Percentiles rank a stretch among this genome's conserved stretches.
Evolutionary conservation across 2,113 vertebrate species (phyloP).

Genomic region (Verasper variegatus): DNA sequence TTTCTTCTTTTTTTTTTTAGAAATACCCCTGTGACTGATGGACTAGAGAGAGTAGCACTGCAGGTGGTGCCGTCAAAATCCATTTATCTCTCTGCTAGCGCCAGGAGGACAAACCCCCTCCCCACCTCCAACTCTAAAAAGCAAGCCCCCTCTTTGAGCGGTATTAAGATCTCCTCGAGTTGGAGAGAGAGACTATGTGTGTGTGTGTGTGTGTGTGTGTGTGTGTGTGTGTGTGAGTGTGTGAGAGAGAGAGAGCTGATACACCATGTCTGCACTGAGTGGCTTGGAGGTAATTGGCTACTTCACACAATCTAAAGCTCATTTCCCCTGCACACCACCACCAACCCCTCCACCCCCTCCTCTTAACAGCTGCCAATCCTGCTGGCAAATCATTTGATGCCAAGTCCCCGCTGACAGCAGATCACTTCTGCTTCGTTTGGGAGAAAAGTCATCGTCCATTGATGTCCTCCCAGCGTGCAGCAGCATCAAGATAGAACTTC

Average conservation of each 20-base stretch:
- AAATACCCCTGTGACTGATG: conserved; percentile 62
- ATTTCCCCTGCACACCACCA: conserved; percentile 34
- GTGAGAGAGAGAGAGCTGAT: not conserved
- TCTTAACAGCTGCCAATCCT: conserved; percentile 65
- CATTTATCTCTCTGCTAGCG: conserved; percentile 52
- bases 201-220: too few species aligned
- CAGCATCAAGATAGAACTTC: conserved; percentile 48
- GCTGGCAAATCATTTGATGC: conserved; percentile 65
- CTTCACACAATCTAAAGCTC: conserved; percentile 71
- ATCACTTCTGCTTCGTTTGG: conserved; percentile 62
- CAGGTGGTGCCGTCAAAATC: conserved; percentile 67
- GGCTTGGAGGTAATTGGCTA: conserved; percentile 66
- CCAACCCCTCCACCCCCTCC: not conserved
- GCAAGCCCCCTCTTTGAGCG: conserved; percentile 19
- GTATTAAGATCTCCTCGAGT: conserved; percentile 24
- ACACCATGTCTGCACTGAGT: conserved; percentile 49
- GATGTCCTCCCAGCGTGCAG: conserved; percentile 57
- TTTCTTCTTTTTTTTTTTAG: conserved; percentile 67
- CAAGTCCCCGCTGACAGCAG: conserved; percentile 50
- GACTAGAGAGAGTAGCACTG: conserved; percentile 50
- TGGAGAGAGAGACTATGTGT: too few species aligned
- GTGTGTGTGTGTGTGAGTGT: not conserved
- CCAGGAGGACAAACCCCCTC: conserved; percentile 34
- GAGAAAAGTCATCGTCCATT: conserved; percentile 52
- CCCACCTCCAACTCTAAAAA: conserved; percentile 16